These are phyloP conservation scores for Eristalis pertinax DNA, from an alignment of 2,888 invertebrate species.

Conservation along the genomic window DNA sequence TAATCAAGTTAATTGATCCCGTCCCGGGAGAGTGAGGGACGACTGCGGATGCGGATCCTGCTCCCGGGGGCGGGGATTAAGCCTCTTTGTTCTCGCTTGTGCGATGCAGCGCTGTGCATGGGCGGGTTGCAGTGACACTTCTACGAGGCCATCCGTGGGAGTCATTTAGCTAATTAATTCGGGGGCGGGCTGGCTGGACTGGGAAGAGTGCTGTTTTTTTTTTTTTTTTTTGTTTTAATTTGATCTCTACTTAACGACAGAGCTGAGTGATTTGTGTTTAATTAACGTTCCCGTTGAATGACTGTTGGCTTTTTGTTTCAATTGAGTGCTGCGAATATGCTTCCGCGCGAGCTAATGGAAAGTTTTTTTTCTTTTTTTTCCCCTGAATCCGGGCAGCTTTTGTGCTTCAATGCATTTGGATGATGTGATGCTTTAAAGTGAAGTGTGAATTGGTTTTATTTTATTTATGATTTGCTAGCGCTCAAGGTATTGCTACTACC, in stretches of 20 bases:
- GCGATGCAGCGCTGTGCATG: neutral
- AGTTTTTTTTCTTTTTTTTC: neutral
- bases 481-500: too few relatives aligned
- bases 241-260: neutral
- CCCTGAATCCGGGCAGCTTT: neutral
- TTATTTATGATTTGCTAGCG: too few relatives aligned
- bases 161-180: slow-evolving; percentile 72
- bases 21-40: slow-evolving; percentile 38
- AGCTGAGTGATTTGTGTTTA: neutral
- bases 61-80: neutral
- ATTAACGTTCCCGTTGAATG: neutral
- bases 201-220: neutral
- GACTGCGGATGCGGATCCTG: neutral
- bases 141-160: slow-evolving; percentile 66
- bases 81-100: neutral
- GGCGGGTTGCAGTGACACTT: slow-evolving; percentile 45
- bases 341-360: neutral
- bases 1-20: slow-evolving; percentile 72
- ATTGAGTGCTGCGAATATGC: neutral
- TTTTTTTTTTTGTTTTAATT: neutral
- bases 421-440: neutral
- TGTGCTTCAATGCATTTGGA: neutral
- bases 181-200: neutral
- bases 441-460: too few relatives aligned
- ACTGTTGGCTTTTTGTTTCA: neutral